Conservation (phyloP, 2,797 vertebrate genomes). For the Ispidina lecontei region DNA sequence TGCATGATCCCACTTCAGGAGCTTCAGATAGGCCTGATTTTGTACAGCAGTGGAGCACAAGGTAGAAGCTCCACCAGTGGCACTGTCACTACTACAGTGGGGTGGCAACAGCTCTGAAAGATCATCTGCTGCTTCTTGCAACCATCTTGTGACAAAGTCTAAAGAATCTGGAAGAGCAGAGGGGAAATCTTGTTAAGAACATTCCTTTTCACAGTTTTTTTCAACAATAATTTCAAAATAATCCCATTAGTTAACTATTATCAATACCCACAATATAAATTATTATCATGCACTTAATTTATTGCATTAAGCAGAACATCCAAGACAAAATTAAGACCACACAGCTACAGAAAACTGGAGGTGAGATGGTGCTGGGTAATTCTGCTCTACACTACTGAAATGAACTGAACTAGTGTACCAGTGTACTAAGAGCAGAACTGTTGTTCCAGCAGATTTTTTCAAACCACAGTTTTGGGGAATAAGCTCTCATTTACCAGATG, state of each 20-base stretch:
- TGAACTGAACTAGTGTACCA: background rate
- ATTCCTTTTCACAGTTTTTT: background rate
- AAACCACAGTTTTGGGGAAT: background rate
- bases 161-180: conserved; percentile 84
- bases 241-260: background rate
- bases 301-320: conserved; percentile 7
- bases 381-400: background rate
- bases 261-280: background rate
- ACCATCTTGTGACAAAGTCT: conserved; percentile 92
- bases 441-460: background rate
- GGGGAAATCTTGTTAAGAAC: background rate
- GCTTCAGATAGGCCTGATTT: conserved; percentile 89
- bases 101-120: conserved; percentile 68
- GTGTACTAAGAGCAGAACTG: background rate
- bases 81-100: conserved; percentile 6
- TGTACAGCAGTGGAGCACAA: conserved; percentile 78
- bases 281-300: conserved; percentile 27
- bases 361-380: background rate
- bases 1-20: conserved; percentile 91
- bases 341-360: background rate
- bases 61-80: conserved; percentile 46
- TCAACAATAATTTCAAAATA: background rate
- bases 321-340: background rate
- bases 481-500: background rate
- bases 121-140: conserved; percentile 85